Evolutionary conservation across 2,113 vertebrate species (phyloP), one percentile per base, ranked within the genome.

Genomic region (Steatornis caripensis): DNA sequence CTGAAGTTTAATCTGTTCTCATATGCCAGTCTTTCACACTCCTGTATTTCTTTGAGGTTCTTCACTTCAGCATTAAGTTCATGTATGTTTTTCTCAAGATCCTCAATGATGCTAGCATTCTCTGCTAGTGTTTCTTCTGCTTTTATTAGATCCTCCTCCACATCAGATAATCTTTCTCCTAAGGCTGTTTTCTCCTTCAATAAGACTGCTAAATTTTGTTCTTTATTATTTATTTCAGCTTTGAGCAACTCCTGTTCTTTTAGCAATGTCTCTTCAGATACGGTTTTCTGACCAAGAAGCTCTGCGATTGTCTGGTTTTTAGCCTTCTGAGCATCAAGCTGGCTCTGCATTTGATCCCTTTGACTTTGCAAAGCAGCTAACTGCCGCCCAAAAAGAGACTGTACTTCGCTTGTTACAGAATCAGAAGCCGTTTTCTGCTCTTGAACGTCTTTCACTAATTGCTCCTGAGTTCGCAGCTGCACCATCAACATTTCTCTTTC

Each of bases 1-100:
- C 97, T 99, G 37, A 91, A 89, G 89, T 98, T 97, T 23, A 99
- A 95, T 45, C 97, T 97, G 71, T 95, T 95, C 84, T 98, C 97
- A 94, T 98, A 98, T 66, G 90, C 97, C 76, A 98, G 94, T 55
- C 98, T 98, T 89, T 99, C 98, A 75, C 93, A 89, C 43, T 98
- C 97, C 10, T 97, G 84, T 48, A 88, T 76, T 76, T 98, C 97
- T 84, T 98, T 98, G 87, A 98, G 96, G 69, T 95, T 98, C 95
- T 96, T 97, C 2, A 98, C 92, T 93, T 96, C 97, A 51, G 96
- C 75, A 5, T 97, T 98, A 90, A 98, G 96, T 60, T 98, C 97
- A 11, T 95, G 83, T 69, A 98, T 91, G 55, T 97, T 98, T 46
- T 92, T 97, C 85, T 97, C 92, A 49, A 98, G 93, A 60, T 90